Evolutionary conservation across 2,113 vertebrate species (phyloP), one percentile per base, ranked within the genome.

Genomic region (Ciconia stormi): DNA sequence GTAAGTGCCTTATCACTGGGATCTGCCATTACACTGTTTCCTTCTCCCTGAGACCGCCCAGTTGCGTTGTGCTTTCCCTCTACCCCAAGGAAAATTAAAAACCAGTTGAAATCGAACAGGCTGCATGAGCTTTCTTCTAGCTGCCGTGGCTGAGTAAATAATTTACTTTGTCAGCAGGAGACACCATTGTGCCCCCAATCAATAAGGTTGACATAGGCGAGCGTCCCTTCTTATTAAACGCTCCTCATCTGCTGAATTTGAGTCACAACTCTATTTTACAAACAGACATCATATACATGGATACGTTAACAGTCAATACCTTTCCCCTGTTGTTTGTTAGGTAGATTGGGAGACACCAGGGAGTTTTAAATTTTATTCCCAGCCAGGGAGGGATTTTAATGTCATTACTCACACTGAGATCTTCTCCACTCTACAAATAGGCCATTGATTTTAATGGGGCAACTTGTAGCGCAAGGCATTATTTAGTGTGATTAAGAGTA

Each of bases 391-490:
- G 90, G 90, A 86, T 79, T 94, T 82, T 89, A 90, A 93, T 91
- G 90, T 62, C 74, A 53, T 83, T 92, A 82, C 46, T 94, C 92
- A 85, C 66, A 61, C 50, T 25, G 82, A 82, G 74, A 73, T 82
- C 61, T 78, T 58, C 92, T 74, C 47, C 1, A 20, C 80, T 94
- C 56, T 25, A 26, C 76, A 71, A 94, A 82, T 62, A 71, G 56
- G 61, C 66, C 23, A 44, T 89, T 86, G 90, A 93, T 91, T 96
- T 96, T 86, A 94, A 94, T 83, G 92, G 90, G 74, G 79, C 71
- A 59, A 59, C 79, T 89, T 30, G 61, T 61, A 78, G 80, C 0
- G 16, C 0, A 5, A 66, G 47, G 66, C 50, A 25, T 95, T 62
- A 82, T 91, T 93, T 74, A 71, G 83, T 55, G 86, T 92, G 85